phyloP scores from a whole-genome alignment of 1,140 invertebrate genomes.

The Pentalonia nigronervosa region DNA sequence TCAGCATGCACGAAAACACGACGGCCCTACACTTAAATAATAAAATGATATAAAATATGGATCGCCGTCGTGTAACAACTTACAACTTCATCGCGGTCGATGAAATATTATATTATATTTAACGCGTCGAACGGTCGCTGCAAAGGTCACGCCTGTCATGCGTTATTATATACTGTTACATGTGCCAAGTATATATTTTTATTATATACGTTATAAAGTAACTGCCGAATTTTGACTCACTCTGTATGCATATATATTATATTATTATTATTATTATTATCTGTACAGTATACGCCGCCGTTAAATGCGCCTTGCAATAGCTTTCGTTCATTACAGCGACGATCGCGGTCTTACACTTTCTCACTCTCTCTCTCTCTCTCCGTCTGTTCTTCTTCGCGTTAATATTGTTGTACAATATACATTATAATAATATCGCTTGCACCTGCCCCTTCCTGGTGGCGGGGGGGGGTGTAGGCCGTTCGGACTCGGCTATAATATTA shows the following conservation, averaged over 20 bases:
- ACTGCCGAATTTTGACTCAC: not conserved
- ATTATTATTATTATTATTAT: no score
- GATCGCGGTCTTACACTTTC: not conserved
- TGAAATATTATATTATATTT: not conserved
- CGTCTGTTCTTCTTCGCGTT: not conserved
- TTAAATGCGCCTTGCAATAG: not conserved
- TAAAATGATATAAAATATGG: not conserved
- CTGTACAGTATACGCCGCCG: not conserved
- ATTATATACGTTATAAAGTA: not conserved
- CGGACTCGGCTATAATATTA: not conserved
- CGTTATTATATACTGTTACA: not conserved
- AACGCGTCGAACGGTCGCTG: not conserved
- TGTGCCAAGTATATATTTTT: not conserved
- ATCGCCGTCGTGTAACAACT: not conserved
- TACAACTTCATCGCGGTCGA: not conserved
- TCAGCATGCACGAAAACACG: not conserved
- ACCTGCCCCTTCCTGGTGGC: not conserved
- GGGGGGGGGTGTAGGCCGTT: no score
- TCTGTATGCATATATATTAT: not conserved
- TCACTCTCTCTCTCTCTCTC: not conserved
- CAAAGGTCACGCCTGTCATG: not conserved
- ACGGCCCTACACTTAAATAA: no score
- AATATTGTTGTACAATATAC: not conserved
- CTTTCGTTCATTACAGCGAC: not conserved
- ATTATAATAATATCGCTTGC: not conserved